A percentile compares a stretch with the other conserved stretches of the same genome.
Conservation (phyloP, 2,797 vertebrate genomes). For the Myiotriccus ornatus region DNA sequence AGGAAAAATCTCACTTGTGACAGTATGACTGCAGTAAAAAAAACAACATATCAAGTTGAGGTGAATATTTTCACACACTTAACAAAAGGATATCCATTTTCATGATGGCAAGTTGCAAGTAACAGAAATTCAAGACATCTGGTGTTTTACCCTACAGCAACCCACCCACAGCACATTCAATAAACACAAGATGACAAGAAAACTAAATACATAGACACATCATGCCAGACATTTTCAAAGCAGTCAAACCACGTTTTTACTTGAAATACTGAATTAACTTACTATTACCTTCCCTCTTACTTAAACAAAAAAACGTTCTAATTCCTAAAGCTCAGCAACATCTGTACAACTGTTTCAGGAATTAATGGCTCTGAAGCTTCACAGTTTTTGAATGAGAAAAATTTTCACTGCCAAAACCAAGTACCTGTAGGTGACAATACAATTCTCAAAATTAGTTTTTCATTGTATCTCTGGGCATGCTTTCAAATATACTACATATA, state of each 20-base stretch:
- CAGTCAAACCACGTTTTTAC: not conserved
- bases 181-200: not conserved
- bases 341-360: not conserved
- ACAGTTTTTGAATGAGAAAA: not conserved
- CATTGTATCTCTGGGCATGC: not conserved
- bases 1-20: slow-evolving; percentile 17
- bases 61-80: not conserved
- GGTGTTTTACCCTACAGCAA: not conserved
- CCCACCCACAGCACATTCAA: not conserved
- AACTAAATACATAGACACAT: not conserved
- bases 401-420: not conserved
- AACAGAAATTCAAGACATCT: not conserved
- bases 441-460: not conserved
- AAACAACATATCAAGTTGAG: not conserved
- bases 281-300: not conserved
- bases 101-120: not conserved
- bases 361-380: not conserved
- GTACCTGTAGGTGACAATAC: not conserved
- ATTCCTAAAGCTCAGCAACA: not conserved
- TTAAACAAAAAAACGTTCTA: not conserved
- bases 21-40: not conserved
- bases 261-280: not conserved
- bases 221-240: not conserved
- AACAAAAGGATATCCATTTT: slow-evolving; percentile 29
- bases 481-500: not conserved